Conservation (phyloP, 2,797 vertebrate species). For the Crocodylus rhombifer region DNA sequence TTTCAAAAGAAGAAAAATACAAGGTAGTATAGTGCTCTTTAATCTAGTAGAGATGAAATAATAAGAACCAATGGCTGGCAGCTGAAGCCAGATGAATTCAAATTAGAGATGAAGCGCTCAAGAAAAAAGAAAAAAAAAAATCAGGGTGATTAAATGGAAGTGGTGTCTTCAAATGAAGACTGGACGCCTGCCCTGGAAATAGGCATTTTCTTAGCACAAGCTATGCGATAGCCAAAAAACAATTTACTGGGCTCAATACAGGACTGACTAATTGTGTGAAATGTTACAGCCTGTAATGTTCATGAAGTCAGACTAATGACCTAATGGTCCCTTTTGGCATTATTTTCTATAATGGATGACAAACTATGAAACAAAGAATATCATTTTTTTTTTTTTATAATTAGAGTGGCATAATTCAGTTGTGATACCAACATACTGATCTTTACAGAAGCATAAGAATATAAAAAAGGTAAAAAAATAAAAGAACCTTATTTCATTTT, state of each 20-base stretch:
- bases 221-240: neutral
- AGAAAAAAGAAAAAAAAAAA: too few species aligned
- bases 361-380: rapidly evolving
- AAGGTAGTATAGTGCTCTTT: neutral
- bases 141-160: too few species aligned
- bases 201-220: neutral
- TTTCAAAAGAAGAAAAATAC: neutral
- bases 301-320: neutral
- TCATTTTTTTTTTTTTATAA: neutral
- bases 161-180: neutral
- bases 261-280: neutral
- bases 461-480: neutral
- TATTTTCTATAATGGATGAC: neutral
- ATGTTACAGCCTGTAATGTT: neutral
- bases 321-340: neutral
- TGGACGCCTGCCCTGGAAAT: neutral
- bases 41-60: neutral
- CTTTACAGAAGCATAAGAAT: neutral
- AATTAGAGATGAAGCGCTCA: too few species aligned
- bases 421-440: neutral
- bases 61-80: neutral
- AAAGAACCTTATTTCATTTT: neutral
- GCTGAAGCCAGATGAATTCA: neutral
- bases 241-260: neutral
- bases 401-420: neutral